A percentile compares a stretch with the other conserved stretches of the same genome.
Conservation (phyloP, 2,797 vertebrate species). For the Carapus acus region DNA sequence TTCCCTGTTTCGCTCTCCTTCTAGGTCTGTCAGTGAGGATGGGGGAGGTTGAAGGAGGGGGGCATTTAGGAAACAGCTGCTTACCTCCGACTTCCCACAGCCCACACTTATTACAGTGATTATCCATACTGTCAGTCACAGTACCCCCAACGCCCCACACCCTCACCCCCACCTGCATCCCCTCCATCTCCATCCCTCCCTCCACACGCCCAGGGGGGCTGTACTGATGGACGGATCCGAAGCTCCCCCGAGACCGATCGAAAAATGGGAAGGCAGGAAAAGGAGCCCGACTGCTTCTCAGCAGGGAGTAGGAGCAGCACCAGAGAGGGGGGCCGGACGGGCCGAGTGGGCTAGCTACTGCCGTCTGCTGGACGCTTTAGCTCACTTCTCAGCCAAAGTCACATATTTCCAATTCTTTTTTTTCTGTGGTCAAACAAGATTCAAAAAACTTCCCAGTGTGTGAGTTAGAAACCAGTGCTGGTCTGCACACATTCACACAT, state of each 20-base stretch:
- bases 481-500: neutral
- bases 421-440: too few species aligned
- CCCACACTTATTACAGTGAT: slow-evolving; percentile 62
- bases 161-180: slow-evolving; percentile 7
- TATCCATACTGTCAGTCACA: slow-evolving; percentile 67
- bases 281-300: slow-evolving; percentile 33
- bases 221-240: slow-evolving; percentile 41
- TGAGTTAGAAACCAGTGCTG: neutral
- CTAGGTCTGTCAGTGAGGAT: slow-evolving; percentile 12
- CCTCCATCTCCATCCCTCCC: slow-evolving; percentile 36
- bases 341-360: slow-evolving; percentile 11
- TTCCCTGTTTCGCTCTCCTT: neutral
- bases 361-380: slow-evolving; percentile 19
- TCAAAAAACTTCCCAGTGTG: slow-evolving; percentile 2
- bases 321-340: too few species aligned
- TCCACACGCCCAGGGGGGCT: slow-evolving; percentile 40
- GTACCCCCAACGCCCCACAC: neutral
- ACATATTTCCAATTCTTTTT: too few species aligned
- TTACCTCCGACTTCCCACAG: slow-evolving; percentile 48
- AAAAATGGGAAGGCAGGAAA: slow-evolving; percentile 38
- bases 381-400: too few species aligned
- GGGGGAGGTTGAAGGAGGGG: slow-evolving; percentile 2
- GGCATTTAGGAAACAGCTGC: slow-evolving; percentile 50
- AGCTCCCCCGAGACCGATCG: slow-evolving; percentile 35
- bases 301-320: slow-evolving; percentile 31